These are phyloP conservation scores for Chrysotoxum bicinctum DNA, from an alignment of 2,888 invertebrate genomes.

Conservation along the genomic window DNA sequence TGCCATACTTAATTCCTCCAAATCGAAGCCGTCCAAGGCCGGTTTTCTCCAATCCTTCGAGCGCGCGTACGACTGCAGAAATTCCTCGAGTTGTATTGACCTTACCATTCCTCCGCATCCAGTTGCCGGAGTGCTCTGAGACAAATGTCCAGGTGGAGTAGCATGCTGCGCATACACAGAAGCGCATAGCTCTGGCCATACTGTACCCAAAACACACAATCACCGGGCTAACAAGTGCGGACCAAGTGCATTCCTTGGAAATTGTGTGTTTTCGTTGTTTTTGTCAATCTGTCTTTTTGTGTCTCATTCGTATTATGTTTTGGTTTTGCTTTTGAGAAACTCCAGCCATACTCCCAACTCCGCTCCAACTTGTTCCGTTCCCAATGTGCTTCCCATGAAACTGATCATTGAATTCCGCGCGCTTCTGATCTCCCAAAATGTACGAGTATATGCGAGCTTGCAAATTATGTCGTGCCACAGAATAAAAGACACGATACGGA, in stretches of 20 bases:
- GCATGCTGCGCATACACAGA: slow-evolving; percentile 55
- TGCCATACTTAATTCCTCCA: slow-evolving; percentile 6
- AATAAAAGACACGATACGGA: neutral
- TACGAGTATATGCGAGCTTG: slow-evolving; percentile 13
- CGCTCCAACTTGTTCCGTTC: slow-evolving; percentile 24
- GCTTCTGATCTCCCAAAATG: slow-evolving; percentile 44
- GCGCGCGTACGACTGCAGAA: slow-evolving; percentile 52
- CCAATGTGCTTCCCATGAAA: slow-evolving; percentile 56
- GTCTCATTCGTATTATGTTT: slow-evolving; percentile 14
- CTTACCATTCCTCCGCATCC: slow-evolving; percentile 61
- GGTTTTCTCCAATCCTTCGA: slow-evolving; percentile 54
- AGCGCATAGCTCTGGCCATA: slow-evolving; percentile 66
- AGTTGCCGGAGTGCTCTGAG: slow-evolving; percentile 29
- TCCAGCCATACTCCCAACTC: slow-evolving; percentile 21
- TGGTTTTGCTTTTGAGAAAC: slow-evolving; percentile 36
- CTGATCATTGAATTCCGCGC: slow-evolving; percentile 60
- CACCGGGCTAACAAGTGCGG: slow-evolving; percentile 63
- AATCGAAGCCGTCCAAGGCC: slow-evolving; percentile 31
- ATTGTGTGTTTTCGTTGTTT: slow-evolving; percentile 24
- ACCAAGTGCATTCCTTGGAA: slow-evolving; percentile 66
- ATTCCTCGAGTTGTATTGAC: slow-evolving; percentile 77
- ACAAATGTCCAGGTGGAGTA: slow-evolving; percentile 61
- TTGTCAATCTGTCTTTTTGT: slow-evolving; percentile 32
- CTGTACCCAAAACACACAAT: slow-evolving; percentile 53
- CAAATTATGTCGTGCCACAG: slow-evolving; percentile 56